Base-by-base conservation (phyloP, 2,797 vertebrate genomes). In the Eupleurogrammus muticus region DNA sequence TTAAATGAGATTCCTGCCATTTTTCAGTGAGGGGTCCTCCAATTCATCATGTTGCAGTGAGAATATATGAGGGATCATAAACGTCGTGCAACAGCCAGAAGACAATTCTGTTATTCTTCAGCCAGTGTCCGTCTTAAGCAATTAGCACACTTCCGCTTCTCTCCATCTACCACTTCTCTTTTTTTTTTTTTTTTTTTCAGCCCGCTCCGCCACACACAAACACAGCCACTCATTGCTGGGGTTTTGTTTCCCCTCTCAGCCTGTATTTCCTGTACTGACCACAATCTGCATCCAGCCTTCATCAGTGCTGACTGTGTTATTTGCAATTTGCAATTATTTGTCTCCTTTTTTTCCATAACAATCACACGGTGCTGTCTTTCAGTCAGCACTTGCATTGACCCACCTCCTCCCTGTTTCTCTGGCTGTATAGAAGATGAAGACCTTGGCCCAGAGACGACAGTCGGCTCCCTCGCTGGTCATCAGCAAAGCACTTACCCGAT, bases 391-490 rank as follows among this genome's bases (percentile, higher is more conserved):
- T 23, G 16, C 35, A 12, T 13, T 89, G 42, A 87, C 64, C 64
- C 50, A 10, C 50, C 21, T 49, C 54, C 65, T 66, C 42, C 69
- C 32, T 67, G 57, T 64, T n/a, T 53, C 17, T 69, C 16, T 23
- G 10, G 0, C 17, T 46, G 60, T 87, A 67, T 74, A 98, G 96
- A 97, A 97, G 93, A 97, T 97, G 96, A 98, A 98, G 94, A 96
- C 95, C 44, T 87, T 97, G 90, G 95, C 96, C 58, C 97, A 97
- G 79, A 96, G 97, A 81, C 94, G 96, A n/a, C 96, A 96, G 87
- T 98, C 96, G 1, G 97, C 96, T 66, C 96, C 97, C 0, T 98
- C 97, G 9, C 91, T 98, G 82, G 95, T 98, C 89, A 94, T 97
- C 90, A 97, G 96, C 89, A 98, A 97, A 95, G 96, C 96, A 21